A percentile compares a stretch with the other conserved stretches of the same genome.
Conservation (phyloP, 1,140 invertebrate genomes). For the Drosophila pectinifera region DNA sequence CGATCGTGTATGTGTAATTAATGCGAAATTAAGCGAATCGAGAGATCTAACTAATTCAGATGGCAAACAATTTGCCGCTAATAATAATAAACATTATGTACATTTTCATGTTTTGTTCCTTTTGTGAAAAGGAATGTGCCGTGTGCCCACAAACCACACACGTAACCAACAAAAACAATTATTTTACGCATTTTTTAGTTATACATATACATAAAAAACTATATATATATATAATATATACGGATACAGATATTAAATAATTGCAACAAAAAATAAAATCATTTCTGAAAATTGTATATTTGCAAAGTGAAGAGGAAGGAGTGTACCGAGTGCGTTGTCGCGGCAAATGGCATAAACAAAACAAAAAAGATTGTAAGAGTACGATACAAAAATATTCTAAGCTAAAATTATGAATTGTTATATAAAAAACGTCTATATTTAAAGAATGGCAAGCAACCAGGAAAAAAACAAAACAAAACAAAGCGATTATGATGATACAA, state of each 20-base stretch:
- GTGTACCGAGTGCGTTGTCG: no score
- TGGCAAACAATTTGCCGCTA: conserved; percentile 50
- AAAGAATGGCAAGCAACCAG: conserved; percentile 65
- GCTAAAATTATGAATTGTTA: conserved; percentile 84
- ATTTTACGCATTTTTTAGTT: conserved; percentile 82
- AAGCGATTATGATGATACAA: conserved; percentile 50
- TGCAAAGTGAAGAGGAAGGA: conserved; percentile 38
- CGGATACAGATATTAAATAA: conserved; percentile 68
- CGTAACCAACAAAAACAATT: conserved; percentile 63
- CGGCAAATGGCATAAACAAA: conserved; percentile 47
- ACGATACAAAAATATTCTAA: conserved; percentile 70
- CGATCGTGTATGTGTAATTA: conserved; percentile 55
- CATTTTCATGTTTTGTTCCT: conserved; percentile 74
- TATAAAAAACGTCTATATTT: conserved; percentile 72
- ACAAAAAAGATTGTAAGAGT: conserved; percentile 65
- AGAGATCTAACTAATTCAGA: conserved; percentile 21
- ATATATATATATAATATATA: conserved; percentile 54
- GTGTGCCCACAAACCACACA: conserved; percentile 27
- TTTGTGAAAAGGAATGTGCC: conserved; percentile 72
- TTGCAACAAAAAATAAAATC: conserved; percentile 47
- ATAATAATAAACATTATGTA: conserved; percentile 41
- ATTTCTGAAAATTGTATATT: conserved; percentile 75
- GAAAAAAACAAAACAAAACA: conserved; percentile 54
- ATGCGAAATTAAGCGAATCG: conserved; percentile 38
- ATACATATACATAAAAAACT: conserved; percentile 59